Evolutionary conservation across 2,113 vertebrate species (phyloP).

Genomic region (Eptatretus burgeri): DNA sequence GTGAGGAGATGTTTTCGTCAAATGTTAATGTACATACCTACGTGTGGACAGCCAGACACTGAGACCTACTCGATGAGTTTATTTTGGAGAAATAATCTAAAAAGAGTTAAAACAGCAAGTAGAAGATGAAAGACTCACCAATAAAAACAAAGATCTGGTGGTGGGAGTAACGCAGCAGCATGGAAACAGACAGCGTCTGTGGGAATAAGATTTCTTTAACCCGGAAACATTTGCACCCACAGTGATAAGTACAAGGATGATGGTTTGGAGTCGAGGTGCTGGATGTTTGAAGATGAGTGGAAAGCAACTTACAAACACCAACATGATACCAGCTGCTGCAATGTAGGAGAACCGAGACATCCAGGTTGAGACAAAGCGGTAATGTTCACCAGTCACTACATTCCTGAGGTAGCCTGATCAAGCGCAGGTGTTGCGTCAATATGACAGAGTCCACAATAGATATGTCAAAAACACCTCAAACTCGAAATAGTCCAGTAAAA

Average conservation of each 20-base stretch:
- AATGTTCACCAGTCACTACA: constrained; percentile 82
- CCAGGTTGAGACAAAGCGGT: constrained; percentile 98
- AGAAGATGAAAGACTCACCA: constrained; percentile 17
- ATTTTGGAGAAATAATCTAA: too few species aligned
- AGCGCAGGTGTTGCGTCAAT: background rate
- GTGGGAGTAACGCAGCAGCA: constrained; percentile 79
- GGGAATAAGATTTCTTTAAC: constrained; percentile 8
- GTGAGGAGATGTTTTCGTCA: too few species aligned
- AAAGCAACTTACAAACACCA: constrained; percentile 55
- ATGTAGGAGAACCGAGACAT: constrained; percentile 84
- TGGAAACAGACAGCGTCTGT: constrained; percentile 79
- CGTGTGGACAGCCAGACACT: too few species aligned
- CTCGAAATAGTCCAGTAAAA: too few species aligned
- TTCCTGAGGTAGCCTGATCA: constrained; percentile 64
- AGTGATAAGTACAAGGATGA: too few species aligned
- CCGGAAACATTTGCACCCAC: background rate
- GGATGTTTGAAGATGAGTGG: too few species aligned
- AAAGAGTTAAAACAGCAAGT: too few species aligned
- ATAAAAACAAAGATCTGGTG: constrained; percentile 98
- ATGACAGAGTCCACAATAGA: too few species aligned
- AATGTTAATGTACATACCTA: too few species aligned
- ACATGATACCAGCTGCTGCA: constrained; percentile 91
- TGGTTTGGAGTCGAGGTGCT: too few species aligned
- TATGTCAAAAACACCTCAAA: too few species aligned
- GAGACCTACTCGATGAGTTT: too few species aligned